A percentile compares a stretch with the other conserved stretches of the same genome.
Evolutionary conservation across 2,888 invertebrate genomes (phyloP).

Genomic region (Cosmia pyralina): DNA sequence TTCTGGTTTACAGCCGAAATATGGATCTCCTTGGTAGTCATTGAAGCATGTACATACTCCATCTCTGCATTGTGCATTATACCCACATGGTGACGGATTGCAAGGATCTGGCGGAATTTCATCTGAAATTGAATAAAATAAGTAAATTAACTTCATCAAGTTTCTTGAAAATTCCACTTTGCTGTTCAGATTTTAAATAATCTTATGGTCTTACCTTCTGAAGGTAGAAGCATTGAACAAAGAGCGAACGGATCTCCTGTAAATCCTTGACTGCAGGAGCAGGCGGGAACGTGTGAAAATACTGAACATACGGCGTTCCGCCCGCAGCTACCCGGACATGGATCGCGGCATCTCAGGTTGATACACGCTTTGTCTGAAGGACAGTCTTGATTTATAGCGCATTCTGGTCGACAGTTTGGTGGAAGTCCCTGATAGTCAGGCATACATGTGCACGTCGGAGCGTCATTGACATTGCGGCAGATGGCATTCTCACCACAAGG

Average conservation of each 20-base stretch:
- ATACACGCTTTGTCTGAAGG: conserved; percentile 93
- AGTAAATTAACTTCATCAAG: neutral
- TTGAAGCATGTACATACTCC: conserved; percentile 92
- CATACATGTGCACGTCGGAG: conserved; percentile 92
- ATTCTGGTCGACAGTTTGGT: conserved; percentile 93
- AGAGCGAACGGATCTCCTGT: conserved; percentile 94
- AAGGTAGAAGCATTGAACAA: conserved; percentile 89
- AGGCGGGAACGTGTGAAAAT: conserved; percentile 92
- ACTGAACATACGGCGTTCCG: conserved; percentile 91
- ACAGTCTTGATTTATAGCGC: conserved; percentile 93
- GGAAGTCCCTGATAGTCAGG: conserved; percentile 92
- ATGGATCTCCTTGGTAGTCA: conserved; percentile 94
- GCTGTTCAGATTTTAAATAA: neutral
- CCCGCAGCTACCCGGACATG: conserved; percentile 93
- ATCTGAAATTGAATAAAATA: conserved; percentile 75
- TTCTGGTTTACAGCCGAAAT: conserved; percentile 93
- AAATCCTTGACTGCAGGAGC: conserved; percentile 92
- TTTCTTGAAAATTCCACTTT: neutral
- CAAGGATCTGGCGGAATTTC: conserved; percentile 91
- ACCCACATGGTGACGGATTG: conserved; percentile 93
- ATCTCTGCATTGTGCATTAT: conserved; percentile 91
- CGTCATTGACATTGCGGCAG: conserved; percentile 90
- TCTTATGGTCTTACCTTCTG: conserved; percentile 73
- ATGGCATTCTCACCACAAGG: conserved; percentile 93
- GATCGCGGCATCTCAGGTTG: conserved; percentile 93